Base-by-base conservation (phyloP, 2,888 invertebrate genomes). In the Lucinisca nassula region DNA sequence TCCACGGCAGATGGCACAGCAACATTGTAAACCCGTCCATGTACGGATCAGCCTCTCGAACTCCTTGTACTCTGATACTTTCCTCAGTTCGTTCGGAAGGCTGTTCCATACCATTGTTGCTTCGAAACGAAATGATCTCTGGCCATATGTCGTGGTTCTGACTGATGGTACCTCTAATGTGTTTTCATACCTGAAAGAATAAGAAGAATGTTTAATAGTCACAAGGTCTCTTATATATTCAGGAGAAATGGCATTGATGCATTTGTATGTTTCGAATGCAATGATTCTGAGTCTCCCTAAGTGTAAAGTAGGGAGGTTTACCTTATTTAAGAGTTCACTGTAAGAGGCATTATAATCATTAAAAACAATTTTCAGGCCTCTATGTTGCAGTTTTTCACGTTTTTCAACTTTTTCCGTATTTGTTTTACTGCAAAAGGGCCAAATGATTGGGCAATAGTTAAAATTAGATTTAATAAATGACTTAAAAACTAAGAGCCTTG, bases 61-160 rank as follows among this genome's bases (percentile, higher is more conserved):
- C 14, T 61, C 75, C 17, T 45, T 32, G 30, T 58, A 79, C 21
- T 38, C 32, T 35, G 24, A 12, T 10, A 61, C 37, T 45, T 8
- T 58, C 75, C 61, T 58, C 1, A 79, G 32, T 0, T 84, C 79
- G 67, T 84, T 84, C 10, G 79, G 84, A 21, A 79, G 61, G 67
- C 58, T 77, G 72, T 78, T 83, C 55, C 83, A 83, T 14, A 83
- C 73, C 75, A 35, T 58, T 49, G 74, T 24, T 3, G 84, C 74
- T 45, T 84, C 79, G 67, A 78, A 84, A 3, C 75, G 51, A 45
- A 79, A 84, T 1, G 24, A 70, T 27, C 67, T 79, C 24, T 79
- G 73, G 35, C 84, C 74, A 75, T 84, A 79, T 27, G 37, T 45
- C 27, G 35, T 35, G 21, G 74, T 79, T 35, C 45, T 58, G 0